Evolutionary conservation across 1,140 invertebrate genomes (phyloP).

Genomic region (Rhynchophorus ferrugineus): DNA sequence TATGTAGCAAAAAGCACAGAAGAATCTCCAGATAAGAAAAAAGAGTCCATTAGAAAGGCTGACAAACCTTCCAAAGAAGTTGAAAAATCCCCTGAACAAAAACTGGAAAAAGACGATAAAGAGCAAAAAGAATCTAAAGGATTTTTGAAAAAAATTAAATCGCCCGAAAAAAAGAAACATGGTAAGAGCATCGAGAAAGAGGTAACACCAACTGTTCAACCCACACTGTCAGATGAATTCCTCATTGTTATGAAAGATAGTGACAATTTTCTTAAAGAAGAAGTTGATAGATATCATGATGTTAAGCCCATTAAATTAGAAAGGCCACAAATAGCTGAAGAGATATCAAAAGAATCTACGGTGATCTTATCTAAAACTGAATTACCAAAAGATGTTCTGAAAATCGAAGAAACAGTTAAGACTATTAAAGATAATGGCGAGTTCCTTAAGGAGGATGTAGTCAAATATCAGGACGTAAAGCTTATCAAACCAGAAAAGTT

Average conservation of each 20-base stretch:
- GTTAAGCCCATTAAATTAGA: conserved; percentile 10
- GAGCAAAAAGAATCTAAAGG: conserved; percentile 9
- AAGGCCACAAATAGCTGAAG: neutral
- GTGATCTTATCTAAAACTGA: too few species aligned
- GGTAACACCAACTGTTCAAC: conserved; percentile 1
- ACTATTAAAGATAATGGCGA: too few species aligned
- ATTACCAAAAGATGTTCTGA: too few species aligned
- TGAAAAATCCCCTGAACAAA: too few species aligned
- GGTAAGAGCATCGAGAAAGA: conserved; percentile 10
- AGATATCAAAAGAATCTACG: too few species aligned
- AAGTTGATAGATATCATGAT: conserved; percentile 23
- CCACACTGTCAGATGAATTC: conserved; percentile 5
- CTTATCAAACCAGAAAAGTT: too few species aligned
- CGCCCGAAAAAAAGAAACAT: conserved; percentile 9
- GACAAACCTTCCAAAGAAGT: too few species aligned
- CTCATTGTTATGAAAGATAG: conserved; percentile 12
- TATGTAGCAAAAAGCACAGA: too few species aligned
- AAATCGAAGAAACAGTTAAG: too few species aligned
- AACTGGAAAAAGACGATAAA: neutral
- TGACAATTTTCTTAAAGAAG: conserved; percentile 16
- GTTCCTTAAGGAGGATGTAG: neutral
- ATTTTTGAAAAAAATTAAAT: neutral
- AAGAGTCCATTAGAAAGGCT: too few species aligned
- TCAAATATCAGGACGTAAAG: neutral
- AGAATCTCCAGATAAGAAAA: too few species aligned